These are phyloP conservation scores for Microhierax caerulescens DNA, from an alignment of 2,797 vertebrate genomes.

Conservation along the genomic window DNA sequence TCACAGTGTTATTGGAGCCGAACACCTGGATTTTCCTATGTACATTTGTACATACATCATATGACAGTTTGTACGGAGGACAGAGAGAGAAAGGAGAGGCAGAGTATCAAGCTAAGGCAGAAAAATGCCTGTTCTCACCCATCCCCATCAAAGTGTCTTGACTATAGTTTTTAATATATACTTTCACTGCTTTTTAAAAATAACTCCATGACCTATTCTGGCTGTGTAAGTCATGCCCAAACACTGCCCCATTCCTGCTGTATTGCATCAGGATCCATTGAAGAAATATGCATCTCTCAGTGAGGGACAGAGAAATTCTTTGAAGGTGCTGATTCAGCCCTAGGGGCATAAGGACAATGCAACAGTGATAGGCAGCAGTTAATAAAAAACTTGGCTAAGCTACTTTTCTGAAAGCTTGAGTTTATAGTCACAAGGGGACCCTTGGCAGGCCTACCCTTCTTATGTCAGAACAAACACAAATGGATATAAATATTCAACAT, in stretches of 20 bases:
- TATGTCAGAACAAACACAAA: slow-evolving; percentile 25
- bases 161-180: background rate
- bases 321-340: slow-evolving; percentile 4
- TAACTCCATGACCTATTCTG: background rate
- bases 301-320: background rate
- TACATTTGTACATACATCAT: background rate
- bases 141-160: background rate
- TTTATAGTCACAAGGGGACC: background rate
- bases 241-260: background rate
- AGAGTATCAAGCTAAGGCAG: background rate
- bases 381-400: slow-evolving; percentile 1
- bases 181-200: background rate
- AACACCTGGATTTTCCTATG: background rate
- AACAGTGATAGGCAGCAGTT: background rate
- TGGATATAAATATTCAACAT: slow-evolving; percentile 30
- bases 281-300: background rate
- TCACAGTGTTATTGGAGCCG: background rate
- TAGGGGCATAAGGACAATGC: background rate
- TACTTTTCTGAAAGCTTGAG: background rate
- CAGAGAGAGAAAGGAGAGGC: background rate
- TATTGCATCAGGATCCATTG: background rate
- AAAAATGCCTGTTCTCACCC: background rate
- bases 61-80: background rate
- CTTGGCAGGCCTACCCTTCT: background rate
- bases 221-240: background rate